These are phyloP conservation scores for Macquaria australasica DNA, from an alignment of 2,113 vertebrate genomes.

Conservation along the genomic window DNA sequence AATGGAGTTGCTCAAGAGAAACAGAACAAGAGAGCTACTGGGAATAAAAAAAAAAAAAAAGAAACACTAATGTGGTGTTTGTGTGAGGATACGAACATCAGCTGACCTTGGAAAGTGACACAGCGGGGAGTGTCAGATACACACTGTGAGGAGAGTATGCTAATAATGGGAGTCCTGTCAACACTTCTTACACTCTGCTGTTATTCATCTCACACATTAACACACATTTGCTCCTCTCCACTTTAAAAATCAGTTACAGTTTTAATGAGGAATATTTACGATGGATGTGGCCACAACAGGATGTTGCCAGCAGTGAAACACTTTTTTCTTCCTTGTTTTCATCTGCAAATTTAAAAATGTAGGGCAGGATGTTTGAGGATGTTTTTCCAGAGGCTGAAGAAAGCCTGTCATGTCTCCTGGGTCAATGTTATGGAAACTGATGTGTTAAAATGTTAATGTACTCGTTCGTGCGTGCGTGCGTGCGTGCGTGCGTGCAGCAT, in stretches of 20 bases:
- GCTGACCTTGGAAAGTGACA: conserved; percentile 54
- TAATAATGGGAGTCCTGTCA: conserved; percentile 65
- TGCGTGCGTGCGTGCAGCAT: too few relatives aligned
- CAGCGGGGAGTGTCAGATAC: conserved; percentile 34
- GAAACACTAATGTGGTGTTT: background rate
- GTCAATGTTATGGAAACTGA: too few relatives aligned
- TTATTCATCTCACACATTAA: conserved; percentile 29
- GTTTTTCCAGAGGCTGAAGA: background rate
- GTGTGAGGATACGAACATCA: conserved; percentile 21
- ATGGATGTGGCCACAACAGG: background rate
- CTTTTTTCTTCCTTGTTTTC: background rate
- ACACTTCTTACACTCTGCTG: conserved; percentile 37
- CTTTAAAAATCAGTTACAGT: background rate
- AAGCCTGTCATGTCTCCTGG: background rate
- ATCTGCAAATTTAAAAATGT: background rate
- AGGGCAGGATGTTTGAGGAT: background rate
- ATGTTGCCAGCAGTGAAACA: background rate
- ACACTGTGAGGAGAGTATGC: conserved; percentile 37
- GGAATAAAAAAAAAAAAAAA: conserved; percentile 2
- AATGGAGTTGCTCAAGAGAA: conserved; percentile 9
- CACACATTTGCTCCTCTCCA: conserved; percentile 5
- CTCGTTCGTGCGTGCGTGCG: too few relatives aligned
- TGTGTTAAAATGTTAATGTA: too few relatives aligned
- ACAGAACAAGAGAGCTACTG: background rate
- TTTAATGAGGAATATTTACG: conserved; percentile 6